A percentile compares a stretch with the other conserved stretches of the same genome.
Evolutionary conservation across 2,797 vertebrate genomes (phyloP).

Genomic region (Crax fasciolata): DNA sequence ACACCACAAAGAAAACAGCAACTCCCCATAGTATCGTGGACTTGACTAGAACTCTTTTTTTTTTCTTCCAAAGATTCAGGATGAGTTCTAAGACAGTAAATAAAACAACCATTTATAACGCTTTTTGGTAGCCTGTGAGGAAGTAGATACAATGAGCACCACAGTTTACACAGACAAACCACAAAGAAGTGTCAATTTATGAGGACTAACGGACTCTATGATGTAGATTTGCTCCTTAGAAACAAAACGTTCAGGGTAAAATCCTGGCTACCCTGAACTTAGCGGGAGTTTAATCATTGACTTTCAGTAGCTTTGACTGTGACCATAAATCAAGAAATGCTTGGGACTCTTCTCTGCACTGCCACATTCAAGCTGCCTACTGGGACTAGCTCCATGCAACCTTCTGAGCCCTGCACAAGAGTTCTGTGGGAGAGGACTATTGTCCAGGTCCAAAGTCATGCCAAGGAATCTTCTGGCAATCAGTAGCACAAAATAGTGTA

Average conservation of each 20-base stretch:
- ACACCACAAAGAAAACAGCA: background rate
- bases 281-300: background rate
- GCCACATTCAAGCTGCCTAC: fast-evolving
- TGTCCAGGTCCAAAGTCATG: background rate
- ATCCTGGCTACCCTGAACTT: background rate
- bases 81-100: background rate
- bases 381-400: background rate
- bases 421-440: background rate
- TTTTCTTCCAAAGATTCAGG: background rate
- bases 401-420: background rate
- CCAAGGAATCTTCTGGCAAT: background rate
- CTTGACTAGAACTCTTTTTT: background rate
- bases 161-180: background rate
- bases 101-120: background rate
- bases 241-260: background rate
- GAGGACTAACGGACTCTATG: background rate
- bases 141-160: background rate
- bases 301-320: background rate
- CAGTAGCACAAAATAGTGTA: background rate
- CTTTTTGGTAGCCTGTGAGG: background rate
- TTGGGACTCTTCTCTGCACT: background rate
- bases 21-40: background rate
- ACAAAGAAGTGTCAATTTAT: background rate
- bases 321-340: background rate
- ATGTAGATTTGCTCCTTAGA: background rate